phyloP scores from a whole-genome alignment of 1,140 invertebrate genomes.

The Epicauta chinensis region DNA sequence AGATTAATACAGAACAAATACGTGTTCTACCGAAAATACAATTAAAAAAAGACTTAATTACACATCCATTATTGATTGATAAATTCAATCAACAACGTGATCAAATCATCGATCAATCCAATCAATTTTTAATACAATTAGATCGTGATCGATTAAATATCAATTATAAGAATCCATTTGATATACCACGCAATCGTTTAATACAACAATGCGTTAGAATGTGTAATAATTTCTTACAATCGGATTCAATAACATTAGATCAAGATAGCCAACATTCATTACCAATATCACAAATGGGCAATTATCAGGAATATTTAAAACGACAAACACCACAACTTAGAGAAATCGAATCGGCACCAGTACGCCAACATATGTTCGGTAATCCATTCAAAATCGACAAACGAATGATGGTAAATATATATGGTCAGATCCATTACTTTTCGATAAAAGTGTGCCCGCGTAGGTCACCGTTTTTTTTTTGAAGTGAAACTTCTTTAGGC shows the following conservation, averaged over 20 bases:
- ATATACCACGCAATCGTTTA: slow-evolving; percentile 82
- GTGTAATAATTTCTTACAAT: slow-evolving; percentile 89
- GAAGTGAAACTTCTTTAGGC: no score
- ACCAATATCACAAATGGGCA: slow-evolving; percentile 97
- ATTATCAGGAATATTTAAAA: slow-evolving; percentile 97
- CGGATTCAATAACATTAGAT: slow-evolving; percentile 65
- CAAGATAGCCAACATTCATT: slow-evolving; percentile 91
- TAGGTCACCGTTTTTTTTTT: no score
- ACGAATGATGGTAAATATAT: slow-evolving; percentile 78
- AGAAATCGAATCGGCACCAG: slow-evolving; percentile 91
- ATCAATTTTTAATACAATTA: slow-evolving; percentile 68
- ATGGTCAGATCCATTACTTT: no score
- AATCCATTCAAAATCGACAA: slow-evolving; percentile 99
- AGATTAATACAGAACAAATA: slow-evolving; percentile 38
- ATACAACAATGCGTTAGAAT: slow-evolving; percentile 81
- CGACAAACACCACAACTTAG: slow-evolving; percentile 83
- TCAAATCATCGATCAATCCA: slow-evolving; percentile 80
- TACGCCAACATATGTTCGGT: slow-evolving; percentile 98
- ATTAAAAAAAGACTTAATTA: slow-evolving; percentile 70
- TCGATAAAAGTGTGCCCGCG: no score
- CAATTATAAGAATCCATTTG: slow-evolving; percentile 88
- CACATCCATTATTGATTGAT: slow-evolving; percentile 73
- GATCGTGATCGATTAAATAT: slow-evolving; percentile 45
- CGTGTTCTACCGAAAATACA: slow-evolving; percentile 59
- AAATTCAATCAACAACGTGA: slow-evolving; percentile 75